Base-by-base conservation (phyloP, 2,113 vertebrate genomes). In the Carassius auratus region DNA sequence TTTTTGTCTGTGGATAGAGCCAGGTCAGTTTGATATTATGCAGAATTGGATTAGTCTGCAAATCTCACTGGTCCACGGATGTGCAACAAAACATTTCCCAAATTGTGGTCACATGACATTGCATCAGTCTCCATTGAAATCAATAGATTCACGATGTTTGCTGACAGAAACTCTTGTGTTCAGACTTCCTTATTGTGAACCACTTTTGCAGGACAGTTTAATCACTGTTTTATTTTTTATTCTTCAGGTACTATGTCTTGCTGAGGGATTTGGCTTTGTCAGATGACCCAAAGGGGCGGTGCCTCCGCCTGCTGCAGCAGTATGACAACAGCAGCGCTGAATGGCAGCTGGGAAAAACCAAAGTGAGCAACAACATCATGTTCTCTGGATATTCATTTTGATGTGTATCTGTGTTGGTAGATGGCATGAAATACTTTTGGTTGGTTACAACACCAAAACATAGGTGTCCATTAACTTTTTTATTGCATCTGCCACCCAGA, bases 301-400 rank as follows among this genome's bases (percentile, higher is more conserved):
- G 98, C 88, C 75, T 92, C 0, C 88, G 92, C n/a, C 91, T 99
- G 26, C 96, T 99, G 89, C 94, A 92, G 74, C 87, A 93, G 36
- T 96, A 96, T 1, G 97, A 99, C 87, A 91, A 92, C 91, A 96
- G 94, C 87, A 88, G 89, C 42, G 90, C 90, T 3, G 96, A 97
- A 81, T 99, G 98, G 97, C 98, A 99, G 92, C 94, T 99, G 88
- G 98, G 98, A 5, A 99, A 97, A 91, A 97, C 95, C 55, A 99
- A 98, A 96, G 98, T 98, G 92, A 80, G 38, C 10, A 33, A 23
- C 50, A 52, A 23, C 50, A 52, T 38, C 61, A 69, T 66, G 38
- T 19, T 38, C 2, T 15, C 26, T 69, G 5, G 15, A 21, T 19
- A 38, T 64, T 57, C 13, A 33, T 6, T 38, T 38, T 21, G 33